These are phyloP conservation scores for Pterostichus madidus DNA, from an alignment of 2,888 invertebrate genomes.

Conservation along the genomic window DNA sequence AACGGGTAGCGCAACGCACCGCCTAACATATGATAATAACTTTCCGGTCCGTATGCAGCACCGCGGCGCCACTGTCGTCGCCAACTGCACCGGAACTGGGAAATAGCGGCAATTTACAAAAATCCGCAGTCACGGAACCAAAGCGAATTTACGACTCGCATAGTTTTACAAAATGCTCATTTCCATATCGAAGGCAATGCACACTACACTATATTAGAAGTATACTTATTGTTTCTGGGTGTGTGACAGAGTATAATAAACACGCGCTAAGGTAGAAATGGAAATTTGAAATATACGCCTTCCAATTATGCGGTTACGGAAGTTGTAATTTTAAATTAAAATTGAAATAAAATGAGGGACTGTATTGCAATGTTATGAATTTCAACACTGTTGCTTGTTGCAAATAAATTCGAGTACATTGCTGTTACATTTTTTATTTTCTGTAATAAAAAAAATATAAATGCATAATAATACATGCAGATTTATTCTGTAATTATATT, in stretches of 20 bases:
- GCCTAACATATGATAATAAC: slow-evolving; percentile 43
- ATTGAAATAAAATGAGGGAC: slow-evolving; percentile 20
- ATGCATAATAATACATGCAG: slow-evolving; percentile 16
- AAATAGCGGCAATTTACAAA: slow-evolving; percentile 46
- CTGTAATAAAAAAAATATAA: slow-evolving; percentile 16
- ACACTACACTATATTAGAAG: background rate
- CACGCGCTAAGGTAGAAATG: slow-evolving; percentile 20
- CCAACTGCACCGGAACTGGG: slow-evolving; percentile 35
- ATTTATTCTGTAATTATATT: background rate
- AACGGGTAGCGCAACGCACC: slow-evolving; percentile 29
- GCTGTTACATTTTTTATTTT: slow-evolving; percentile 5
- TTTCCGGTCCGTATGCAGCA: slow-evolving; percentile 33
- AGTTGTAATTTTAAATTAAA: slow-evolving; percentile 46
- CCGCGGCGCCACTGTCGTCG: slow-evolving; percentile 38
- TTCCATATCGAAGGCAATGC: background rate
- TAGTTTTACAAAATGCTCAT: background rate
- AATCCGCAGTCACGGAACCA: slow-evolving; percentile 27
- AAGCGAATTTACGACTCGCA: background rate
- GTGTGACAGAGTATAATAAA: slow-evolving; percentile 16
- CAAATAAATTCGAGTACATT: slow-evolving; percentile 12
- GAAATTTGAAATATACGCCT: slow-evolving; percentile 31
- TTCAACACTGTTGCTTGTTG: slow-evolving; percentile 23
- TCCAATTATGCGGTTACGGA: slow-evolving; percentile 48
- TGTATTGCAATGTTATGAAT: slow-evolving; percentile 7
- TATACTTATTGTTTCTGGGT: too few species aligned